Evolutionary conservation across 2,113 vertebrate species (phyloP), one percentile per base, ranked within the genome.

Genomic region (Elgaria multicarinata): DNA sequence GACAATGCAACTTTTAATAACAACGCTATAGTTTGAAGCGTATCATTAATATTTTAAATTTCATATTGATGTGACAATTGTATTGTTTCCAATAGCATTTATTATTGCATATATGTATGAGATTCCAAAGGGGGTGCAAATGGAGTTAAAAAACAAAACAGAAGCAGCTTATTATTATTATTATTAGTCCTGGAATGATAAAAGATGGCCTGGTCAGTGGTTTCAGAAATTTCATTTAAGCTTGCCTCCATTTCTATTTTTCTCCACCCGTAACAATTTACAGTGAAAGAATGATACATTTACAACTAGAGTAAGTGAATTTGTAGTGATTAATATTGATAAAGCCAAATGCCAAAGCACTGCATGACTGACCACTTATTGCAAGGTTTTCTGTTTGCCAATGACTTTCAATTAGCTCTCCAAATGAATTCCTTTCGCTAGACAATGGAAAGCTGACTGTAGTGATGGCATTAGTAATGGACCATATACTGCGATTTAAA

Each of bases 401-500:
- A 28, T 0, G n/a, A 91, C 94, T 93, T 62, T 67, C 95, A 75
- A 67, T 95, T 95, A 94, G 83, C 92, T 96, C 96, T 96, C 93
- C 93, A 94, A 94, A 92, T 89, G 39, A 95, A 88, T 95, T 96
- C 90, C 90, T 74, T 89, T 92, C 92, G 83, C 53, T 90, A 89
- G 94, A 87, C n/a, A 79, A 93, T 93, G 92, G 94, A 94, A 82
- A 39, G 87, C 89, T 94, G 91, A 91, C 91, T 96, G 95, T 94
- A 84, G 91, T 93, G 95, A 87, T 93, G 80, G 91, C 71, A 26
- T 95, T 95, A 96, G 96, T 81, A 93, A 96, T 89, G 93, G 95
- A 42, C 94, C 85, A 90, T 95, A 91, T 92, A 95, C 92, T 86
- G 78, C 66, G 33, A 62, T 87, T 97, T 95, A 84, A 66, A 86